Evolutionary conservation across 1,140 invertebrate species (phyloP).

Genomic region (Ectropis grisescens): DNA sequence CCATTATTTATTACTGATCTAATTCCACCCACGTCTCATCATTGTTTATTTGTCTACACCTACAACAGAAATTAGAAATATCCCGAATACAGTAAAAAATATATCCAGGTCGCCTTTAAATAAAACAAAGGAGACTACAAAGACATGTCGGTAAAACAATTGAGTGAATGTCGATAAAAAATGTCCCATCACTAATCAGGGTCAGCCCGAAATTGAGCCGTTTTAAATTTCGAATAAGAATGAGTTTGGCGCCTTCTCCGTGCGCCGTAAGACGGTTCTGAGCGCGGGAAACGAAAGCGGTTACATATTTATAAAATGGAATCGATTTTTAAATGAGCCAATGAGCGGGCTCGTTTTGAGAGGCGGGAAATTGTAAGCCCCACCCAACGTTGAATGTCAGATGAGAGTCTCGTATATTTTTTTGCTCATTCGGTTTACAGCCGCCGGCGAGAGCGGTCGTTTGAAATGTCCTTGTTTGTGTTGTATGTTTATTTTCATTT

Average conservation of each 20-base stretch:
- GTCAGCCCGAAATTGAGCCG: conserved; percentile 25
- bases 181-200: conserved; percentile 19
- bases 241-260: not conserved
- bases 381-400: conserved; percentile 48
- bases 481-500: too few relatives aligned
- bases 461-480: too few relatives aligned
- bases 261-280: conserved; percentile 13
- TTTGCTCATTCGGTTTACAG: conserved; percentile 53
- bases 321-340: conserved; percentile 67
- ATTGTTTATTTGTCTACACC: conserved; percentile 42
- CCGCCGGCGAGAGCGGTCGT: conserved; percentile 26
- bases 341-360: conserved; percentile 38
- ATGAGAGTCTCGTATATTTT: conserved; percentile 44
- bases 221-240: conserved; percentile 3
- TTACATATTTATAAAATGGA: conserved; percentile 69
- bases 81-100: conserved; percentile 35
- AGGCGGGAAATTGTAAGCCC: conserved; percentile 45
- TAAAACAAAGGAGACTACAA: conserved; percentile 63
- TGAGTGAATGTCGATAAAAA: conserved; percentile 24
- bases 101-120: conserved; percentile 57
- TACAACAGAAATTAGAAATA: conserved; percentile 26
- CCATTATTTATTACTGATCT: conserved; percentile 63
- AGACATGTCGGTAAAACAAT: conserved; percentile 68
- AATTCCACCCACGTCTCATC: conserved; percentile 54
- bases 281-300: conserved; percentile 37